Evolutionary conservation across 1,140 invertebrate species (phyloP).

Genomic region (Drosophila saltans): DNA sequence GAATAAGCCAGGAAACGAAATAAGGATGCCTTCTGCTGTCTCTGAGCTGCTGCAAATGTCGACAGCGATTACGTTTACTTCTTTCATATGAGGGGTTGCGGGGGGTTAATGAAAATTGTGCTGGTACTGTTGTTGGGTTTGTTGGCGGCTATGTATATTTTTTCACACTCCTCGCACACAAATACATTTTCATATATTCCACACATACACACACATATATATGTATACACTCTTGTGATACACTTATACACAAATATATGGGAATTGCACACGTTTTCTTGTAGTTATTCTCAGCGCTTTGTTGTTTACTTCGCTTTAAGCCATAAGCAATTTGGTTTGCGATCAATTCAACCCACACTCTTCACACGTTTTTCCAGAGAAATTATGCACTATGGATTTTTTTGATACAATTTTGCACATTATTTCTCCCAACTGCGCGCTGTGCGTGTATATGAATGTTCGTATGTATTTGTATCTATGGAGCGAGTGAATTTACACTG

Average conservation of each 20-base stretch:
- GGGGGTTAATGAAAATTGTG: constrained; percentile 26
- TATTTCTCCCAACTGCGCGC: constrained; percentile 60
- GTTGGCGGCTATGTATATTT: constrained; percentile 64
- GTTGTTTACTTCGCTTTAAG: constrained; percentile 18
- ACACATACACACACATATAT: constrained; percentile 35
- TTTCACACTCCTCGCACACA: constrained; percentile 63
- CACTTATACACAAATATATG: constrained; percentile 48
- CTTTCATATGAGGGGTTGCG: constrained; percentile 29
- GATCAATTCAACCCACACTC: constrained; percentile 35
- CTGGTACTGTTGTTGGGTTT: constrained; percentile 35
- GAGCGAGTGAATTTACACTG: constrained; percentile 7
- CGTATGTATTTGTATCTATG: constrained; percentile 32
- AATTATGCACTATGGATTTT: constrained; percentile 55
- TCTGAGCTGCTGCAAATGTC: constrained; percentile 46
- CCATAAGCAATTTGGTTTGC: constrained; percentile 22
- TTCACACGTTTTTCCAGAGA: constrained; percentile 27
- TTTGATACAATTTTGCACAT: constrained; percentile 70
- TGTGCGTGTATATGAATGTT: constrained; percentile 45
- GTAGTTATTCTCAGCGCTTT: constrained; percentile 11
- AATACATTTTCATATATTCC: not conserved
- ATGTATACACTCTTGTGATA: constrained; percentile 28
- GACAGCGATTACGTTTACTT: constrained; percentile 72
- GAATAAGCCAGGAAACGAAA: constrained; percentile 64
- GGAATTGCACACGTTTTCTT: constrained; percentile 52
- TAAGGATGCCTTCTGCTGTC: constrained; percentile 61